A percentile compares a stretch with the other conserved stretches of the same genome.
phyloP scores from a whole-genome alignment of 2,113 vertebrate species.

The Tamias sibiricus region DNA sequence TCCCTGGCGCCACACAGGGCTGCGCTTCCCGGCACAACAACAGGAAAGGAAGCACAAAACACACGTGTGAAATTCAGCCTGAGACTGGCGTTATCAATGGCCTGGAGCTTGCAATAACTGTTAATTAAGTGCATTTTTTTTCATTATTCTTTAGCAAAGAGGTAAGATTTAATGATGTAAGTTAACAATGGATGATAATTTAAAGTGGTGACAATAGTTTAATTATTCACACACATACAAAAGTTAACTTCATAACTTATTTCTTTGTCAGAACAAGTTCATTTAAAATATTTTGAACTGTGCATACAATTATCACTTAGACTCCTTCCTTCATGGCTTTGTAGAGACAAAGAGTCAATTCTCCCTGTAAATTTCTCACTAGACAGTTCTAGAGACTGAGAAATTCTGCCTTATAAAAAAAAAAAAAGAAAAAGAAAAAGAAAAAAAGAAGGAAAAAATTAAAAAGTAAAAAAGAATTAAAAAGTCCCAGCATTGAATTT shows the following conservation, averaged over 20 bases:
- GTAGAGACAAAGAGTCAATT: constrained; percentile 84
- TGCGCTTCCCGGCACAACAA: constrained; percentile 79
- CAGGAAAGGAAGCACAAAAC: constrained; percentile 84
- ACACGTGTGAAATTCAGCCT: constrained; percentile 87
- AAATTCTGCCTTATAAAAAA: constrained; percentile 27
- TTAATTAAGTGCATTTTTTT: constrained; percentile 90
- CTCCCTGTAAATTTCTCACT: constrained; percentile 69
- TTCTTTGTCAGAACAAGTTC: constrained; percentile 87
- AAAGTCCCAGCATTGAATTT: neutral
- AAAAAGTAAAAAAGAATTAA: neutral
- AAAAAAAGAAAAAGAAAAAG: neutral
- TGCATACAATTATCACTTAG: constrained; percentile 82
- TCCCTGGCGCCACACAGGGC: constrained; percentile 69
- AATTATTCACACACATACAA: constrained; percentile 90
- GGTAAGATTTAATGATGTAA: constrained; percentile 90
- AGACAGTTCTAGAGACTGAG: constrained; percentile 59
- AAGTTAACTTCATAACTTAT: constrained; percentile 90
- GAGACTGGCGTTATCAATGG: constrained; percentile 88
- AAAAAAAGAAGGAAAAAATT: neutral
- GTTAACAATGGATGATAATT: constrained; percentile 92
- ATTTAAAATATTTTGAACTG: constrained; percentile 90
- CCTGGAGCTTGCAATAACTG: constrained; percentile 89
- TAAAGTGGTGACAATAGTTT: constrained; percentile 91
- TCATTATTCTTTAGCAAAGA: constrained; percentile 91
- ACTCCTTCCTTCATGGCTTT: constrained; percentile 80